Evolutionary conservation across 2,888 invertebrate genomes (phyloP).

Genomic region (Cheilosia scutellata): DNA sequence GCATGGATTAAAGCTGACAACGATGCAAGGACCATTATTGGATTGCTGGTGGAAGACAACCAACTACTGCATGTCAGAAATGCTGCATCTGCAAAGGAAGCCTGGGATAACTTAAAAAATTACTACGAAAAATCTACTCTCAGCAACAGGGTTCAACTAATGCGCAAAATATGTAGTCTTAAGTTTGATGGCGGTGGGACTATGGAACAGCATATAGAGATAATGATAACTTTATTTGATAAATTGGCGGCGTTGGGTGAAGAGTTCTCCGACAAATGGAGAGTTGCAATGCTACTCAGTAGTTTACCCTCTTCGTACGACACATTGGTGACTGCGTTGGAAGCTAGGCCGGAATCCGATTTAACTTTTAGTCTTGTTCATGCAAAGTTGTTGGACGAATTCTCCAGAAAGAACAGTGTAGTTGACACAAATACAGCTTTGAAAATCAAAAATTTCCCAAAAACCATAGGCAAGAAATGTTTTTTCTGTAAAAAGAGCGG

Average conservation of each 20-base stretch:
- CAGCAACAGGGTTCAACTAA: no score
- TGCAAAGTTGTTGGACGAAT: neutral
- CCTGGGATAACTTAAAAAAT: no score
- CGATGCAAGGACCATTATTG: neutral
- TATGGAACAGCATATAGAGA: neutral
- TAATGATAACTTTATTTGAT: neutral
- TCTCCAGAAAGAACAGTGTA: neutral
- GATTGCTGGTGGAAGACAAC: neutral
- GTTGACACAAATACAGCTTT: neutral
- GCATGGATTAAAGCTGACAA: constrained; percentile 1
- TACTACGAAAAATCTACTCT: no score
- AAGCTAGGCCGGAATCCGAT: no score
- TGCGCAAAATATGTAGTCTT: no score
- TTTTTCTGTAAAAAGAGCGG: neutral
- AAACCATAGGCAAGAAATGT: neutral
- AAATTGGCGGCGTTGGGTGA: neutral
- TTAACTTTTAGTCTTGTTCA: neutral
- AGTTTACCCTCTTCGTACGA: constrained; percentile 5
- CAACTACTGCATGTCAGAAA: neutral
- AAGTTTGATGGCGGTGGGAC: no score
- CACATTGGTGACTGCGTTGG: neutral
- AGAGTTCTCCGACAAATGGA: constrained; percentile 8
- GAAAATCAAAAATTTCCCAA: neutral
- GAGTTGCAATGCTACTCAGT: constrained; percentile 1
- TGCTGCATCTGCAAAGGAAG: neutral